Base-by-base conservation (phyloP, 2,113 vertebrate species). In the Takifugu flavidus region DNA sequence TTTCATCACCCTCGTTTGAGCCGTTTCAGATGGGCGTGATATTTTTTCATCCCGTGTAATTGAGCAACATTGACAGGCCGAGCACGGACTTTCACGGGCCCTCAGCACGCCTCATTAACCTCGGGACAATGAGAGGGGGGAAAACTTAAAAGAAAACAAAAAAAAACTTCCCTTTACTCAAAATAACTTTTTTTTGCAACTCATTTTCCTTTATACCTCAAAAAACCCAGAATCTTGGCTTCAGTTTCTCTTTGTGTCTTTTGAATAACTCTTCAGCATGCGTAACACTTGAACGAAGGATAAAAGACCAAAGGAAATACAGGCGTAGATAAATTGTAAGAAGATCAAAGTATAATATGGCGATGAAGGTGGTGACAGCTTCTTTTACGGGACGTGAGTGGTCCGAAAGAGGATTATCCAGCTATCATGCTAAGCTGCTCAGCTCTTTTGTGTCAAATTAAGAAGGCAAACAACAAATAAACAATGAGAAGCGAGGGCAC, bases 321-420 rank as follows among this genome's bases (percentile, higher is more conserved):
- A 49, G 8, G 11, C 29, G 25, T 45, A 20, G 56, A 6, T 6
- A 25, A 60, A 56, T 56, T 55, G 25, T 14, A 1, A 1, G n/a
- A 13, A 56, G 46, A 74, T 70, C 50, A 67, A 50, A 59, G 34
- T 47, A 4, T 64, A 53, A 65, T 49, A 53, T 51, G 29, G 55
- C 13, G 27, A 65, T 53, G 45, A 47, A 31, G 59, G 29, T 65
- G 70, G 67, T 72, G 62, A 75, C 56, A 63, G 50, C 76, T 77
- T 79, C 71, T 76, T 78, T 78, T 47, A 39, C 31, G 14, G 66
- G 59, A 53, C 77, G 56, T 56, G 63, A 72, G 51, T 57, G 11
- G 78, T 4, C 27, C 72, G 78, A 83, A 79, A 81, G 74, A 58
- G 72, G 82, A 86, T 84, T 82, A 87, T 76, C 56, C 71, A 4